Conservation (phyloP, 1,140 invertebrate genomes). For the Microplitis demolitor region DNA sequence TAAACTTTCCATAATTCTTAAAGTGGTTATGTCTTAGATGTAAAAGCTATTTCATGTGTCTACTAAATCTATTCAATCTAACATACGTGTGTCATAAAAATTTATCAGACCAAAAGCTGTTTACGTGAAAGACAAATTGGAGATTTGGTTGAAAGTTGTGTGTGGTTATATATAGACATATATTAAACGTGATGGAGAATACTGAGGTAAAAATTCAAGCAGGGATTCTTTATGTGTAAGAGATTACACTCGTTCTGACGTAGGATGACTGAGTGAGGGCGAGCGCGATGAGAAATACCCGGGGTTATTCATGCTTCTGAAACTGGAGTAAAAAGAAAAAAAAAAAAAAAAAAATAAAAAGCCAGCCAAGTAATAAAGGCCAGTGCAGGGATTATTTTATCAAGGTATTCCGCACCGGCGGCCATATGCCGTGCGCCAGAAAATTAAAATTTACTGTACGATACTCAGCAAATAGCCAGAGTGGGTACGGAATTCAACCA, state of each 20-base stretch:
- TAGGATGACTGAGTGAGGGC: background rate
- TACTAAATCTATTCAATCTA: too few species aligned
- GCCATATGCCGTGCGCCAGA: background rate
- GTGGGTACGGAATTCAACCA: too few species aligned
- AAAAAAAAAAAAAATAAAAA: background rate
- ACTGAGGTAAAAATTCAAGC: conserved; percentile 3
- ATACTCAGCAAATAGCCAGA: background rate
- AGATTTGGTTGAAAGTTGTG: conserved; percentile 2
- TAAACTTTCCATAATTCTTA: too few species aligned
- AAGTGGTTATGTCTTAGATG: too few species aligned
- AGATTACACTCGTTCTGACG: background rate
- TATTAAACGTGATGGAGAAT: background rate
- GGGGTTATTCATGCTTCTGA: too few species aligned
- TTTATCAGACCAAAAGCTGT: background rate
- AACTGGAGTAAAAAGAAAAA: background rate
- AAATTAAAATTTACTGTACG: background rate
- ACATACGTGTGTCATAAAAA: too few species aligned
- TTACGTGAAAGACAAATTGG: background rate
- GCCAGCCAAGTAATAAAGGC: background rate
- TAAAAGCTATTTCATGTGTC: too few species aligned
- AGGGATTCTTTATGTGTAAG: conserved; percentile 6
- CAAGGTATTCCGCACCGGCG: background rate
- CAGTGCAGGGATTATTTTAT: conserved; percentile 18
- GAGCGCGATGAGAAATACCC: background rate
- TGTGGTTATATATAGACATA: too few species aligned